Evolutionary conservation across 2,888 invertebrate species (phyloP), one percentile per base, ranked within the genome.

Genomic region (Argyresthia goedartella): DNA sequence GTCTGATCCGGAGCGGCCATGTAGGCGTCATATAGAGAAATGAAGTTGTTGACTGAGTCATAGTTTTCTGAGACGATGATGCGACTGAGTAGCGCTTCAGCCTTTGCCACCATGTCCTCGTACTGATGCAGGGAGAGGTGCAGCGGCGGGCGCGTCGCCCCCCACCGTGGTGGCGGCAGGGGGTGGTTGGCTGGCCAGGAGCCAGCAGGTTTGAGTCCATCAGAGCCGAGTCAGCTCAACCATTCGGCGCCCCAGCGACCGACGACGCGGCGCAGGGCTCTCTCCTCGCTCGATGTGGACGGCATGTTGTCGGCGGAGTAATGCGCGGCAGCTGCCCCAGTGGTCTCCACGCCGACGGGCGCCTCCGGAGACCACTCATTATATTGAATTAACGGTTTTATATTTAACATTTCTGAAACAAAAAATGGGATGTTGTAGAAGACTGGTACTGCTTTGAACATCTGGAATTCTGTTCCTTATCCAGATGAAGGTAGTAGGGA

Each of bases 151-250:
- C 85, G 87, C 56, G 77, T 65, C 58, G 76, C 78, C 74, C 81
- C 84, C 82, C 82, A 84, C 66, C 78, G 69, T 62, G 85, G 86
- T 1, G 78, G 77, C 65, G 81, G 81, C 46, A 85, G 80, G 77
- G 81, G 85, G 80, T 79, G 80, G 61, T 74, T 74, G 60, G 76
- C 77, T 74, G 88, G 85, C 86, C 86, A 86, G 53, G 65, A 69
- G 58, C 66, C 73, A 68, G 71, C 73, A 57, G 70, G 60, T 59
- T 67, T 69, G 55, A 63, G 67, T 59, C 66, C 51, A 36, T 66
- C 74, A 56, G 74, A 71, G 91, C 91, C 94, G 96, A 96, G 96
- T 96, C 96, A 96, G 95, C 96, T 96, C 89, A 96, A 95, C 96
- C 96, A 96, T 89, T 96, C 95, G 89, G 92, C 92, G 78, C 95